Conservation (phyloP, 2,113 vertebrate genomes). For the Puffinus mauretanicus region DNA sequence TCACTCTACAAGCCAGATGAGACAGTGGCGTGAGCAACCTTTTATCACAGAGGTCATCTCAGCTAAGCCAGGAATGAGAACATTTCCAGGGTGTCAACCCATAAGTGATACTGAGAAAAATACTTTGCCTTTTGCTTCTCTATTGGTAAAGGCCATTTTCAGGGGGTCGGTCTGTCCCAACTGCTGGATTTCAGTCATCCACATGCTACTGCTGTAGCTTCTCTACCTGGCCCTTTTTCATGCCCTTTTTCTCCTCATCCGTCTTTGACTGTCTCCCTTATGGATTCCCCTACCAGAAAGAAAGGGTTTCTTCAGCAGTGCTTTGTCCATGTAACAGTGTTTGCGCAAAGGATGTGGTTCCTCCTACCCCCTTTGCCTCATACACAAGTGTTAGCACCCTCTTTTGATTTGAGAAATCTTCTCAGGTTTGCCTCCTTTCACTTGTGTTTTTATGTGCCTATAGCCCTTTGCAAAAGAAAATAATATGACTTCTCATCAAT, state of each 20-base stretch:
- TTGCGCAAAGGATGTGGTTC: background rate
- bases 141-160: background rate
- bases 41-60: background rate
- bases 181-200: background rate
- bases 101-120: background rate
- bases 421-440: background rate
- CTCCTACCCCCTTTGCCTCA: background rate
- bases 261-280: background rate
- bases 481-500: background rate
- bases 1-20: background rate
- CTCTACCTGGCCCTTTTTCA: background rate
- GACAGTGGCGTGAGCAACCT: background rate
- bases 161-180: background rate
- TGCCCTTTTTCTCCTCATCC: background rate
- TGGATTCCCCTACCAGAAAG: background rate
- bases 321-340: background rate
- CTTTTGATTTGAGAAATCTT: background rate
- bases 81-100: background rate
- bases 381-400: background rate
- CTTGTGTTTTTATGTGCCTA: background rate
- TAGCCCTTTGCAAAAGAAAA: background rate
- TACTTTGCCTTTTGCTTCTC: background rate
- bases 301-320: background rate
- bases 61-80: background rate
- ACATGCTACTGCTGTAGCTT: background rate